phyloP scores from a whole-genome alignment of 2,797 vertebrate genomes.

The Bradypodion ventrale region DNA sequence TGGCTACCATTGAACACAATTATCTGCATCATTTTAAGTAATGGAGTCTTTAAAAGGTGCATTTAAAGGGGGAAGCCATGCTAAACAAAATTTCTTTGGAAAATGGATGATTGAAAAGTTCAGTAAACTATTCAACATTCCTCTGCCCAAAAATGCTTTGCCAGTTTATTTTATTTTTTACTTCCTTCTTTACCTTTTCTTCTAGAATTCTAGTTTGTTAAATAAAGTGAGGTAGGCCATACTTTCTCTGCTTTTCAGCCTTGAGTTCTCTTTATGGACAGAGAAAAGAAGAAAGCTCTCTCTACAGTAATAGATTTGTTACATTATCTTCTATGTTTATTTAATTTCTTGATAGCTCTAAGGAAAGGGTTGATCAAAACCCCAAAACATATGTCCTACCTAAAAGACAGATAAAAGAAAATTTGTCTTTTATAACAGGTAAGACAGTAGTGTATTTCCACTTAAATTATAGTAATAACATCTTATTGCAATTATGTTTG shows the following conservation, averaged over 20 bases:
- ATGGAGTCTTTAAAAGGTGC: slow-evolving; percentile 92
- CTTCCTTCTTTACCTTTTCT: neutral
- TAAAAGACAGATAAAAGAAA: neutral
- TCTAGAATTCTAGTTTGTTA: neutral
- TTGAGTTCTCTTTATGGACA: neutral
- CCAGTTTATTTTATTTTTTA: slow-evolving; percentile 51
- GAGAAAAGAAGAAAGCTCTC: neutral
- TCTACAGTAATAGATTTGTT: neutral
- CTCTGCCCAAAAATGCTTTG: slow-evolving; percentile 43
- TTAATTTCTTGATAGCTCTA: neutral
- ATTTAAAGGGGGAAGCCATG: slow-evolving; percentile 79
- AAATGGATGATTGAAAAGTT: slow-evolving; percentile 70
- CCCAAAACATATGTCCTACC: neutral
- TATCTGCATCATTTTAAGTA: slow-evolving; percentile 93
- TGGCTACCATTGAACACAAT: slow-evolving; percentile 91
- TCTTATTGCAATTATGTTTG: too few species aligned
- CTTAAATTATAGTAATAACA: too few species aligned
- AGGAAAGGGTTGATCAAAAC: neutral
- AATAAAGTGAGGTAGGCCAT: slow-evolving; percentile 13
- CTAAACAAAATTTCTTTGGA: slow-evolving; percentile 78
- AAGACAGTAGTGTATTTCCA: too few species aligned
- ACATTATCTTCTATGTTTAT: neutral
- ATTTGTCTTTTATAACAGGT: too few species aligned
- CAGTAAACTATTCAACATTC: slow-evolving; percentile 67
- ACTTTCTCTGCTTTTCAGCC: slow-evolving; percentile 20